Conservation (phyloP, 2,113 vertebrate genomes). For the Corythaeola cristata region DNA sequence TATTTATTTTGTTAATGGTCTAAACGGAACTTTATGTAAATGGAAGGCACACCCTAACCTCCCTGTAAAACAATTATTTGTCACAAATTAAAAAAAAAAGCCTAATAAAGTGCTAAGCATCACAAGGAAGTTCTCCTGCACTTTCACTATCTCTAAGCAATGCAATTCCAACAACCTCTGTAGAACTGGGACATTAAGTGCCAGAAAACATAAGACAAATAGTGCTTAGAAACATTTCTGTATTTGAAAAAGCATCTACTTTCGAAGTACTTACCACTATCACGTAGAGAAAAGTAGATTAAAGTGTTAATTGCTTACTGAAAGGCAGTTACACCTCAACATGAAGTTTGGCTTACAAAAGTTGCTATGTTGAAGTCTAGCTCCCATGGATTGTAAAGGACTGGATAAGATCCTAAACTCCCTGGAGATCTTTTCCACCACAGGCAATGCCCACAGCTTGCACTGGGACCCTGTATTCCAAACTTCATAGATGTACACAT, state of each 20-base stretch:
- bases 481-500: not conserved
- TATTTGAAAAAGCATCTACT: not conserved
- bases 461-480: not conserved
- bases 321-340: not conserved
- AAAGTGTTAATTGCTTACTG: not conserved
- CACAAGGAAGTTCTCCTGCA: not conserved
- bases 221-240: not conserved
- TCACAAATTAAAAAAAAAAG: not conserved
- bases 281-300: not conserved
- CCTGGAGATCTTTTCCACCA: not conserved
- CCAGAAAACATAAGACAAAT: not conserved
- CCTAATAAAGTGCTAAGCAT: not conserved
- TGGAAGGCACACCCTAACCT: not conserved
- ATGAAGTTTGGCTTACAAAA: not conserved
- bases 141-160: not conserved
- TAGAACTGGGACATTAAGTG: not conserved
- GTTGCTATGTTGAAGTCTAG: not conserved
- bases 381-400: not conserved
- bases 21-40: not conserved
- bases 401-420: not conserved
- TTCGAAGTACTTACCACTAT: not conserved
- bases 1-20: slow-evolving; percentile 23
- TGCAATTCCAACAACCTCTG: not conserved
- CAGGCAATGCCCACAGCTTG: not conserved
- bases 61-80: not conserved